phyloP scores from a whole-genome alignment of 2,797 vertebrate genomes.

The Acestrorhynchus altus region DNA sequence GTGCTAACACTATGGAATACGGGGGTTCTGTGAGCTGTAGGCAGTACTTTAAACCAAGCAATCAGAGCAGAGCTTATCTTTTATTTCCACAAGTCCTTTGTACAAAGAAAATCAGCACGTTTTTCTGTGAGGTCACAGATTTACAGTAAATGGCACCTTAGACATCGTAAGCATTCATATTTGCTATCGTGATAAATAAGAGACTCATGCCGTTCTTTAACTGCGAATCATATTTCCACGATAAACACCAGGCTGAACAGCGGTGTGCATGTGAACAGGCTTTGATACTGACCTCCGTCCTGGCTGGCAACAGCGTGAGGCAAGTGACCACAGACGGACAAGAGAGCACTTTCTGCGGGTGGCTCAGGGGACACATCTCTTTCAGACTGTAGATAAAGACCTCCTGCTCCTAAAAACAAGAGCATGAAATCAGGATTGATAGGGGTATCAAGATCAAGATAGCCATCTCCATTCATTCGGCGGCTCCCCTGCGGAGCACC shows the following conservation, averaged over 20 bases:
- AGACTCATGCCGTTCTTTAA: too few relatives aligned
- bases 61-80: too few relatives aligned
- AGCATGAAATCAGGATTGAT: conserved; percentile 3
- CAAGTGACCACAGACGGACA: conserved; percentile 91
- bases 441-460: conserved; percentile 17
- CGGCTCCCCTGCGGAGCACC: background rate
- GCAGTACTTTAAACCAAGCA: too few relatives aligned
- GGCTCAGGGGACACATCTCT: conserved; percentile 94
- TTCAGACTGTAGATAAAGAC: conserved; percentile 92
- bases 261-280: background rate
- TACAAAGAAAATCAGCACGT: too few relatives aligned
- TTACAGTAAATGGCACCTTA: too few relatives aligned
- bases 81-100: too few relatives aligned
- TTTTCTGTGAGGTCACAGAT: too few relatives aligned
- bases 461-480: conserved; percentile 31
- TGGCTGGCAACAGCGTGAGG: conserved; percentile 83
- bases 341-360: conserved; percentile 86
- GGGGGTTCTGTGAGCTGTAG: too few relatives aligned
- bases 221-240: too few relatives aligned
- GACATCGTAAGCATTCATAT: too few relatives aligned
- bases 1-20: too few relatives aligned
- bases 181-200: too few relatives aligned
- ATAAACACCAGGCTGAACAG: background rate
- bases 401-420: conserved; percentile 87
- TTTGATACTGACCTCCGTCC: conserved; percentile 82